Base-by-base conservation (phyloP, 2,113 vertebrate species). In the Brienomyrus brachyistius region DNA sequence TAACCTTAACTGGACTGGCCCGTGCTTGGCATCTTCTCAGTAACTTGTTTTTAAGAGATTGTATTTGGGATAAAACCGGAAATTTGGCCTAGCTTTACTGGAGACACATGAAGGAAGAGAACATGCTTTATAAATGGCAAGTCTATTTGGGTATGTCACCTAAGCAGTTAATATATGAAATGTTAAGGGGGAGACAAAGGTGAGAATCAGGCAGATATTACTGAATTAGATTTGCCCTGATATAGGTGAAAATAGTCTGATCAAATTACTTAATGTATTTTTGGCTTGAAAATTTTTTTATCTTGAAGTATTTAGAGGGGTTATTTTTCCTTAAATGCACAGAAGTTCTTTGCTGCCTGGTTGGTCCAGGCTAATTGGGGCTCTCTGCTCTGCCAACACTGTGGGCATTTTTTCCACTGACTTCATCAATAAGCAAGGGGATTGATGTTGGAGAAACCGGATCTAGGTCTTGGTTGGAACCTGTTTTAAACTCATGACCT, bases 381-480 rank as follows among this genome's bases (percentile, higher is more conserved):
- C 40, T 88, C 17, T 48, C 86, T 1, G 47, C 19, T 21, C 23
- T 90, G 31, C 47, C 89, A 90, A 51, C 83, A 6, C 19, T 48
- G 15, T 86, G 54, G 40, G 8, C 52, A 48, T 86, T 56, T 91
- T 91, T 90, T 90, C 88, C 89, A 90, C 91, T 91, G 88, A 70
- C 48, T 88, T 91, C 90, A 90, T 90, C 88, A 91, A 59, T 84
- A 85, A 91, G 85, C 83, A 13, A 43, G 88, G 86, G 85, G 89
- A 91, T 88, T 86, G 89, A 90, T 86, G 59, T 19, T 27, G 56
- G 47, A 84, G 88, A 84, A 90, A 88, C 86, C 45, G 54, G 90
- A 91, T 86, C 83, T 86, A 31, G 62, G 87, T 23, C 51, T 77
- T 27, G 70, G 85, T 50, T 62, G 66, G 89, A 88, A 59, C 86